Base-by-base conservation (phyloP, 1,140 invertebrate species). In the Leptinotarsa lineolata region DNA sequence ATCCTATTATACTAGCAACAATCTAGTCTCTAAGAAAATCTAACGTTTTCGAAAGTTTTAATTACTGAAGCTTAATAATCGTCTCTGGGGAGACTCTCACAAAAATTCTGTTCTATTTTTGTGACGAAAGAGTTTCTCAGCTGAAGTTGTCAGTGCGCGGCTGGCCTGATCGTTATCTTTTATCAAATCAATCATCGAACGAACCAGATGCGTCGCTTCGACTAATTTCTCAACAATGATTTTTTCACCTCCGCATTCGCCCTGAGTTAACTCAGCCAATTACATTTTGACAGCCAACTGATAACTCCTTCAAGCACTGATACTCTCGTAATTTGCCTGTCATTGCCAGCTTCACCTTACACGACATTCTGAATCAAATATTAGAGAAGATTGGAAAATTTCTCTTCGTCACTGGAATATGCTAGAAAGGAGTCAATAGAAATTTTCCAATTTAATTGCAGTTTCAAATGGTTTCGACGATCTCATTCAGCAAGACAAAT, bases 301-400 rank as follows among this genome's bases (percentile, higher is more conserved):
- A 71, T 71, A 71, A 71, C 60, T 71, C 61, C 22, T 64, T 71
- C 61, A 59, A 58, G n/a, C 69, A 63, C 44, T 59, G 69, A 71
- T 71, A 71, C 69, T 63, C 60, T 24, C 44, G 13, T 63, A 63
- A 71, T 71, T 71, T 71, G 44, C 69, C 69, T 63, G 69, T 71
- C 69, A 71, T 44, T 63, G 18, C 21, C 69, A 71, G 69, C 22
- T 21, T 5, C 18, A 48, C 5, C 5, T 46, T 58, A 22, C 12
- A 58, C 22, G 67, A 68, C 67, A 45, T 30, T 39, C n/a, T 22
- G 0, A 0, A 45, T 48, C 22, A 4, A 58, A 68, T 46, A 45
- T 21, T 68, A 3, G 3, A 39, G 44, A 68, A 68, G 20, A 63
- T 63, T 63, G 61, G 16, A 45, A 68, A 68, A 68, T 68, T 68